Percentiles rank a stretch among this genome's conserved stretches.
Conservation (phyloP, 2,113 vertebrate species). For the Scophthalmus maximus region DNA sequence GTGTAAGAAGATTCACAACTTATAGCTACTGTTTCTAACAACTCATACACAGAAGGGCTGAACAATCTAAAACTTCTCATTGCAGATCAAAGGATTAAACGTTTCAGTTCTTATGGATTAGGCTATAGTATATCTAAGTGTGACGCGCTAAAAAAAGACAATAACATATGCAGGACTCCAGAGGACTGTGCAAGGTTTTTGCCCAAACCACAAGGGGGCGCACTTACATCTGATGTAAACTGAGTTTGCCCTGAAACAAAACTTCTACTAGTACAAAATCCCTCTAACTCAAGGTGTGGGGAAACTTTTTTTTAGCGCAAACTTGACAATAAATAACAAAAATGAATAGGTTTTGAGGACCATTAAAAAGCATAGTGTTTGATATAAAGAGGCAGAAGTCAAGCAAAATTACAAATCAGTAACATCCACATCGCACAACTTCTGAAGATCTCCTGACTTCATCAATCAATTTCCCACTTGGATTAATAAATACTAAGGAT, state of each 20-base stretch:
- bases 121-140: too few species aligned
- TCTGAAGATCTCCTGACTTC: not conserved
- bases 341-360: not conserved
- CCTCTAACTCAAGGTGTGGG: not conserved
- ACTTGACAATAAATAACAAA: not conserved
- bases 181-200: slow-evolving; percentile 37
- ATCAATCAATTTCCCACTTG: not conserved
- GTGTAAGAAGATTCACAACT: too few species aligned
- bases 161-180: not conserved
- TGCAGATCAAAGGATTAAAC: too few species aligned
- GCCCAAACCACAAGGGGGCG: slow-evolving; percentile 72
- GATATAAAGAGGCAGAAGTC: too few species aligned
- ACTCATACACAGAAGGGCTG: too few species aligned
- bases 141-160: too few species aligned
- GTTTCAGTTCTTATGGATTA: too few species aligned
- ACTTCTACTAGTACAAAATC: not conserved
- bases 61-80: too few species aligned
- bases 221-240: slow-evolving; percentile 45
- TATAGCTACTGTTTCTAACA: too few species aligned
- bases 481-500: slow-evolving; percentile 11
- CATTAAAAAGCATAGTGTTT: too few species aligned
- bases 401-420: too few species aligned
- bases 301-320: not conserved
- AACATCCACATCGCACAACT: not conserved
- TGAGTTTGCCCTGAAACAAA: not conserved